Evolutionary conservation across 2,888 invertebrate genomes (phyloP).

Genomic region (Sturmia bella): DNA sequence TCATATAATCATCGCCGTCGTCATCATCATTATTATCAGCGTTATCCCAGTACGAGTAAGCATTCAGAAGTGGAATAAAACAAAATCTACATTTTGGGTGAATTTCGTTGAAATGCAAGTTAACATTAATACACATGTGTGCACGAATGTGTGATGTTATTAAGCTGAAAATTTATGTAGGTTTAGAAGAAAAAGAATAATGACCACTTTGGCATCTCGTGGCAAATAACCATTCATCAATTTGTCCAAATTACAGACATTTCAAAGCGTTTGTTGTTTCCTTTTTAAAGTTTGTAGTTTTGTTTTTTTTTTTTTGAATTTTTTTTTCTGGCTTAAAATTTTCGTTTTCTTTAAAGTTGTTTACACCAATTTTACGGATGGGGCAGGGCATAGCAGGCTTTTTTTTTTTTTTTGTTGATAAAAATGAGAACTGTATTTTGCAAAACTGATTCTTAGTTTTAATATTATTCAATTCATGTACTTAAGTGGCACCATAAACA

Average conservation of each 20-base stretch:
- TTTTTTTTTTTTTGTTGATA: too few species aligned
- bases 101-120: conserved; percentile 46
- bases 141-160: neutral
- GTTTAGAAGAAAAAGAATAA: conserved; percentile 77
- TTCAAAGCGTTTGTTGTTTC: conserved; percentile 77
- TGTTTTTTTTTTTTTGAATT: conserved; percentile 31
- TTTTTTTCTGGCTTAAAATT: conserved; percentile 31
- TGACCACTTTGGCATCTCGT: conserved; percentile 82
- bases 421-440: conserved; percentile 36
- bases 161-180: conserved; percentile 11
- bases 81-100: conserved; percentile 39
- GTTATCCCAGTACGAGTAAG: conserved; percentile 47
- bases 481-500: conserved; percentile 53
- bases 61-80: conserved; percentile 66
- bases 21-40: conserved; percentile 41
- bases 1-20: conserved; percentile 50
- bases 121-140: neutral
- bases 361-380: conserved; percentile 81
- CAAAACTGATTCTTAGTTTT: conserved; percentile 53
- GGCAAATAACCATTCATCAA: conserved; percentile 82
- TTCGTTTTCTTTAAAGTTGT: conserved; percentile 77
- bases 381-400: conserved; percentile 60
- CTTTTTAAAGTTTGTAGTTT: conserved; percentile 61
- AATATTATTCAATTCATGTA: conserved; percentile 46
- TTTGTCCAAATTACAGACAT: conserved; percentile 82